phyloP scores from a whole-genome alignment of 2,888 invertebrate genomes.

The Glyphotaelius pellucidus region DNA sequence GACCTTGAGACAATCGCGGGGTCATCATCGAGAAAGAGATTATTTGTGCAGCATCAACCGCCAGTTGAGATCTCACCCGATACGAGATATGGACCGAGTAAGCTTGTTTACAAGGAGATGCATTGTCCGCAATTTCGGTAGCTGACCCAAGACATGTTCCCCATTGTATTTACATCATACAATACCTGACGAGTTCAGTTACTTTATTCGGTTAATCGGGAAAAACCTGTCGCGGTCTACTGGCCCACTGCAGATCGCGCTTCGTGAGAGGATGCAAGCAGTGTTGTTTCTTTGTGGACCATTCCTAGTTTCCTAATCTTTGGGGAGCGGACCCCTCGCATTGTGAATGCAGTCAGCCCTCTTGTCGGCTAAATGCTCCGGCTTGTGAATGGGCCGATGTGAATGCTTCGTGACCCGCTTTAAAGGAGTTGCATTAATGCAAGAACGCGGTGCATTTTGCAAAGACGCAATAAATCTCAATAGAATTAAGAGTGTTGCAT shows the following conservation, averaged over 20 bases:
- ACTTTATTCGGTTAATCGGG: conserved; percentile 44
- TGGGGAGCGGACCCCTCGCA: conserved; percentile 22
- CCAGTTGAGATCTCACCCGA: conserved; percentile 3
- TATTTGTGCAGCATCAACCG: conserved; percentile 45
- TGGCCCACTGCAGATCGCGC: conserved; percentile 12
- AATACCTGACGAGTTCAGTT: conserved; percentile 24
- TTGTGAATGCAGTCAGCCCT: neutral
- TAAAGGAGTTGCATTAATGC: neutral
- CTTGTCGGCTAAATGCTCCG: conserved; percentile 36
- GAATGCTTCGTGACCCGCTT: conserved; percentile 43
- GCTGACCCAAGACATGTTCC: conserved; percentile 54
- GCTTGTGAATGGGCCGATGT: conserved; percentile 37
- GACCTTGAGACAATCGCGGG: conserved; percentile 50
- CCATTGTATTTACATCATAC: conserved; percentile 15
- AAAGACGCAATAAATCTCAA: neutral
- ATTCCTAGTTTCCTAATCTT: conserved; percentile 19
- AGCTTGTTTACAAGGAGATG: conserved; percentile 56
- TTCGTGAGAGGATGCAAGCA: conserved; percentile 16
- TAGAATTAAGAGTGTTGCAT: neutral
- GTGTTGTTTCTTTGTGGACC: neutral
- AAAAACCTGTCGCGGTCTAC: conserved; percentile 52
- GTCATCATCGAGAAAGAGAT: conserved; percentile 27
- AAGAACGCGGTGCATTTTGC: neutral
- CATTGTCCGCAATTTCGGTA: conserved; percentile 53
- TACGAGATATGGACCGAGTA: conserved; percentile 24